Base-by-base conservation (phyloP, 1,140 invertebrate species). In the Saccostrea echinata region DNA sequence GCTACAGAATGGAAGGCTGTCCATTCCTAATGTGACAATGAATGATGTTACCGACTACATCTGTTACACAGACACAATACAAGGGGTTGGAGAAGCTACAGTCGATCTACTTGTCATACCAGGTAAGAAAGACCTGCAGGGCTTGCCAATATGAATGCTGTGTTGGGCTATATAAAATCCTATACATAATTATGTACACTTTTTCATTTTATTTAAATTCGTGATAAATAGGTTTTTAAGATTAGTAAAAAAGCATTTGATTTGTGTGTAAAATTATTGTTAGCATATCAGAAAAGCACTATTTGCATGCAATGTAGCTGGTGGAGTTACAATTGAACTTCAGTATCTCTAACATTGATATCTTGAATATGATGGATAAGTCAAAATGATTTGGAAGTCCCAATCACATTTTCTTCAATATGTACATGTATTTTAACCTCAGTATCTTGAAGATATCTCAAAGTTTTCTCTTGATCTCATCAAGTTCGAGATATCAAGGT, bases 21-120 rank as follows among this genome's bases (percentile, higher is more conserved):
- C 81, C 33, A 90, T 90, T 80, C 86, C 86, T 0, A 76, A 43
- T 27, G 30, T 90, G 27, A 81, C 86, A 11, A 43, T 88, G 0
- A 30, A n/a, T 18, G 89, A 90, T 80, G 89, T 86, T 16, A 86
- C 85, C n/a, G 84, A 55, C 27, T 88, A 88, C 33, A 86, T 86
- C 18, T 90, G 89, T 68, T 84, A 81, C 12, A 82, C 84, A 27
- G 53, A 53, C 16, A 84, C 83, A 11, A 4, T 57, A 13, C 52
- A 2, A 84, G 83, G 83, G 6, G 83, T 86, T n/a, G 8, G n/a
- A 9, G 86, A 86, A n/a, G 86, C 43, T 24, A 35, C 16, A 4
- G 86, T 24, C 3, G 86, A 86, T 43, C 86, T 86, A 13, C 27
- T 86, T 18, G 86, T 86, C 35, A 86, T 82, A 12, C 86, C 86